Evolutionary conservation across 2,888 invertebrate species (phyloP).

Genomic region (Cetonia aurata): DNA sequence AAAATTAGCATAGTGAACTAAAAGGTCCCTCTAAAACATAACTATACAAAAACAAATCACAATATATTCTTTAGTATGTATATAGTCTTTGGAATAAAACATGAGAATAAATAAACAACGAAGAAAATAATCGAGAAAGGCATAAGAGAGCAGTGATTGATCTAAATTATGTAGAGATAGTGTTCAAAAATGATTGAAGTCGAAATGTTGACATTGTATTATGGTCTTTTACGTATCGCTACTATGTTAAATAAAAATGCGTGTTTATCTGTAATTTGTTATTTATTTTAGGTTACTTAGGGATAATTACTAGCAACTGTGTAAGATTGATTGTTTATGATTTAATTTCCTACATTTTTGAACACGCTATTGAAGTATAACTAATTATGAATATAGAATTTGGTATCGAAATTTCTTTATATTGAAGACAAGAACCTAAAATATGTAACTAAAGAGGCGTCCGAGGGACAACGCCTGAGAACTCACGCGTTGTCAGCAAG

Average conservation of each 20-base stretch:
- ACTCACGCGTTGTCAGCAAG: slow-evolving; percentile 67
- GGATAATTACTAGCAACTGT: too few relatives aligned
- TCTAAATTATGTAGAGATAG: not conserved
- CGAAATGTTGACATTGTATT: too few relatives aligned
- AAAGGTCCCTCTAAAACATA: slow-evolving; percentile 27
- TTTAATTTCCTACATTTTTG: not conserved
- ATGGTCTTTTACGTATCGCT: too few relatives aligned
- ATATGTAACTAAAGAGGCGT: slow-evolving; percentile 50
- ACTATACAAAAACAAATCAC: slow-evolving; percentile 22
- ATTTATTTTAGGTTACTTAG: too few relatives aligned
- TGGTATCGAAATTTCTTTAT: slow-evolving; percentile 31
- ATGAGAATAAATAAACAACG: slow-evolving; percentile 18
- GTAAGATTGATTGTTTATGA: too few relatives aligned
- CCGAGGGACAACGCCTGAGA: slow-evolving; percentile 65
- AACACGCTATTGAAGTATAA: slow-evolving; percentile 7
- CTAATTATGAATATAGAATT: slow-evolving; percentile 19
- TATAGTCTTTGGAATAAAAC: slow-evolving; percentile 33
- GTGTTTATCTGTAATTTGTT: too few relatives aligned
- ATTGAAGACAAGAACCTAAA: slow-evolving; percentile 14
- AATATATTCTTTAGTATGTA: slow-evolving; percentile 22
- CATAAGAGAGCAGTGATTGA: slow-evolving; percentile 23
- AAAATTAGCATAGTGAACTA: slow-evolving; percentile 25
- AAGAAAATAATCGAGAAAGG: slow-evolving; percentile 21
- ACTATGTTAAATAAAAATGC: too few relatives aligned
- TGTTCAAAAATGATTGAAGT: too few relatives aligned